Base-by-base conservation (phyloP, 53 echinoderm and acorn worm species). In the Astropecten irregularis region DNA sequence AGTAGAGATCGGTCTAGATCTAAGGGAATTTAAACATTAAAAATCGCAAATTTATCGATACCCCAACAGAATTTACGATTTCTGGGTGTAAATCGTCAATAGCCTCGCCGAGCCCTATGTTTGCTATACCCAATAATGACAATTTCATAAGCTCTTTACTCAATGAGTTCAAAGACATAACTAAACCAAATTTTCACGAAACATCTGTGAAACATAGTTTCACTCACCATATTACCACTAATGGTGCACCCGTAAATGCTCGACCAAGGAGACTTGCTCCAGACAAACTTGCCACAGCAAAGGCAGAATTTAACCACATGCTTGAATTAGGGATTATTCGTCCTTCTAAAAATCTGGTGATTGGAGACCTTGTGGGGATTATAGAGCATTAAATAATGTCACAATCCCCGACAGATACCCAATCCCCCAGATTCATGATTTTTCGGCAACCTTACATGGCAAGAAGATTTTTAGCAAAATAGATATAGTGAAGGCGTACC, bases 261-360 rank as follows among this genome's bases (percentile, higher is more conserved):
- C 47, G 47, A 9, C 47, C 47, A 9, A 8, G 47, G 14, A 8
- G 47, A 46, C 47, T 46, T 9, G 14, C 8, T 14, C 47, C 8
- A 14, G 47, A 46, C 8, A 76, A 35, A 46, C 57, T 2, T 31
- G n/a, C n/a, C n/a, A n/a, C n/a, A n/a, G n/a, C n/a, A n/a, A n/a
- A n/a, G n/a, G n/a, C n/a, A n/a, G n/a, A 76, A n/a, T n/a, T 50
- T 49, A 25, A 56, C 20, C 36, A 76, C 7, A 56, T 56, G 76
- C 22, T 76, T 1, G 57, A 76, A 33, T 37, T 76, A 19, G 71
- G 71, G 23, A 71, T 71, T 2, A 71, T 48, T 47, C 29, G 71
- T 11, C 71, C 25, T 26, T 44, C 71, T 77, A 20, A 46, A 62
- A 6, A 67, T 69, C 39, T 11, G 69, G 55, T 54, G 55, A 54